Conservation (phyloP, 2,113 vertebrate species). For the Progne subis region DNA sequence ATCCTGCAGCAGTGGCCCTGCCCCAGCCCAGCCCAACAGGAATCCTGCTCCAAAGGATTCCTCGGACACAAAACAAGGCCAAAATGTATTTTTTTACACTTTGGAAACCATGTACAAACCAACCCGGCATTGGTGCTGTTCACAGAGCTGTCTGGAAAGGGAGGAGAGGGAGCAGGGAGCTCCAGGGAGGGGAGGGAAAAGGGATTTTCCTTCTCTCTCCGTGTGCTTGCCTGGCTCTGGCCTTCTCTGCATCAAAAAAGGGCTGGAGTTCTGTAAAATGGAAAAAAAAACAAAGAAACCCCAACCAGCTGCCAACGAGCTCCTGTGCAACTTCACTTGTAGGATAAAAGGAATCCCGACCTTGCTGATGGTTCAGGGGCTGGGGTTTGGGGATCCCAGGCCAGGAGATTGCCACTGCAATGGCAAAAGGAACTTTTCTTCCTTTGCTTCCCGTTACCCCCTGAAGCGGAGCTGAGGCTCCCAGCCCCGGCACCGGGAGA, state of each 20-base stretch:
- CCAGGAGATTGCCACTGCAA: background rate
- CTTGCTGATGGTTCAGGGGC: background rate
- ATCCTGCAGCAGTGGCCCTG: background rate
- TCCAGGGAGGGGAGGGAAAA: background rate
- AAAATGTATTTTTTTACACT: conserved; percentile 15
- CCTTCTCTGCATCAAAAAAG: background rate
- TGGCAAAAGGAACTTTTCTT: background rate
- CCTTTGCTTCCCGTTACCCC: background rate
- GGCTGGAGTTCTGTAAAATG: background rate
- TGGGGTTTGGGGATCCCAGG: background rate
- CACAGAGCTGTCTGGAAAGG: background rate
- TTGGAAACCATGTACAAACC: background rate
- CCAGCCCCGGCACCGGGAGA: background rate
- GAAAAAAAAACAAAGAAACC: background rate
- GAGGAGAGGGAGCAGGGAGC: background rate
- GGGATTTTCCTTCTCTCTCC: background rate
- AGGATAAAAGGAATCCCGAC: background rate
- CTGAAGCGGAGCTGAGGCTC: background rate
- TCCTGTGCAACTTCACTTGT: background rate
- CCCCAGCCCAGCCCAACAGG: background rate
- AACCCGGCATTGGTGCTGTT: background rate
- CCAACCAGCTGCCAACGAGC: background rate
- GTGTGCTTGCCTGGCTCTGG: background rate
- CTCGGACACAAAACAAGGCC: background rate
- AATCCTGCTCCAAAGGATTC: background rate